phyloP scores from a whole-genome alignment of 2,888 invertebrate genomes.

The Eretmocerus hayati region DNA sequence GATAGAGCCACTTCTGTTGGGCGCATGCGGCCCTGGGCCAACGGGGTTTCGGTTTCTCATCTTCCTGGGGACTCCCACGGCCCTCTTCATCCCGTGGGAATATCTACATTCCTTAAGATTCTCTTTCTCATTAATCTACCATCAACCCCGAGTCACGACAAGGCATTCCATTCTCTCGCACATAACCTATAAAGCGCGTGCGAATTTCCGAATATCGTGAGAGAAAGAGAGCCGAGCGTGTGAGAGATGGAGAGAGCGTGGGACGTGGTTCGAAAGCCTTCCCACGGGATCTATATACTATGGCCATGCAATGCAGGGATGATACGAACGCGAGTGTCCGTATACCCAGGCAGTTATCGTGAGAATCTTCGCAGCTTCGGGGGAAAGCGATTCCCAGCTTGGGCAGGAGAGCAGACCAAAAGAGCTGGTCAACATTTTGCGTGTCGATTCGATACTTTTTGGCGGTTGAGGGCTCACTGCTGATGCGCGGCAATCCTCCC shows the following conservation, averaged over 20 bases:
- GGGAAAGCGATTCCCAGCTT: conserved; percentile 43
- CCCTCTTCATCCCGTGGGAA: conserved; percentile 41
- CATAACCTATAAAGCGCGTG: too few relatives aligned
- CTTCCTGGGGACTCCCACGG: conserved; percentile 40
- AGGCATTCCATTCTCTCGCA: too few relatives aligned
- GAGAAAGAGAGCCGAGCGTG: neutral
- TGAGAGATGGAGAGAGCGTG: neutral
- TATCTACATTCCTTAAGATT: conserved; percentile 31
- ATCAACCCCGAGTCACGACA: too few relatives aligned
- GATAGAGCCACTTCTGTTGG: conserved; percentile 29
- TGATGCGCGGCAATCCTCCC: neutral
- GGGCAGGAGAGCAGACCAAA: conserved; percentile 37
- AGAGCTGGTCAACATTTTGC: conserved; percentile 7
- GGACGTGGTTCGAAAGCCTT: neutral
- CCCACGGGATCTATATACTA: neutral
- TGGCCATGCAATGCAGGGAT: neutral
- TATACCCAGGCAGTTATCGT: conserved; percentile 27
- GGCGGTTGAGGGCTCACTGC: conserved; percentile 2
- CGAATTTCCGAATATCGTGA: too few relatives aligned
- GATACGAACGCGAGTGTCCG: neutral
- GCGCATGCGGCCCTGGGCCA: conserved; percentile 34
- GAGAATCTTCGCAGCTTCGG: conserved; percentile 40
- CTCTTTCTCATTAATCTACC: too few relatives aligned
- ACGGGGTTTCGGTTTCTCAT: conserved; percentile 36
- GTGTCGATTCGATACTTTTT: too few relatives aligned